These are phyloP conservation scores for Lepidotrigona ventralis DNA, from an alignment of 1,140 invertebrate genomes.

Conservation along the genomic window DNA sequence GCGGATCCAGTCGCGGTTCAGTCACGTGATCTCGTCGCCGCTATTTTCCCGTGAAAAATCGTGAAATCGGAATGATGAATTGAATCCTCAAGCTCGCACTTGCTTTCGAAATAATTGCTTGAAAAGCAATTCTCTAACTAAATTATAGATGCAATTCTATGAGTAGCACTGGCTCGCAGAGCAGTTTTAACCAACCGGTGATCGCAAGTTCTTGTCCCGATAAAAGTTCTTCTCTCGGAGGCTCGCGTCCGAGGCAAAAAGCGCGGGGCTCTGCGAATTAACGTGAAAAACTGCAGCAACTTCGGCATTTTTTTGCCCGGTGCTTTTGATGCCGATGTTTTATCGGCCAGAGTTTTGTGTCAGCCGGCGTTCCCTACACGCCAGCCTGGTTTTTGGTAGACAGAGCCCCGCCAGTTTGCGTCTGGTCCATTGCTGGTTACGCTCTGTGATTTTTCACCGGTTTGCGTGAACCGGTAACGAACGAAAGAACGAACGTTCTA, in stretches of 20 bases:
- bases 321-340: slow-evolving; percentile 6
- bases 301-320: slow-evolving; percentile 25
- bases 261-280: slow-evolving; percentile 1
- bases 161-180: background rate
- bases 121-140: too few relatives aligned
- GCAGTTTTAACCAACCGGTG: too few relatives aligned
- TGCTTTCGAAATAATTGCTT: too few relatives aligned
- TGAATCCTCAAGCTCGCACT: too few relatives aligned
- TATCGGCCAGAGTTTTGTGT: slow-evolving; percentile 13
- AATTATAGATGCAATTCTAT: background rate
- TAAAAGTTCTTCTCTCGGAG: background rate
- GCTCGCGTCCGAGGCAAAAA: background rate
- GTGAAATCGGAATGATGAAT: too few relatives aligned
- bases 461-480: background rate
- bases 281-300: slow-evolving; percentile 11
- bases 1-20: background rate
- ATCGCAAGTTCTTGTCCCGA: background rate
- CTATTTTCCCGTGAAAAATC: too few relatives aligned
- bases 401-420: background rate
- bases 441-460: slow-evolving; percentile 15
- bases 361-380: background rate
- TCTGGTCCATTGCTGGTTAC: background rate
- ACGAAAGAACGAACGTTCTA: background rate
- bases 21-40: background rate
- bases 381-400: background rate